Base-by-base conservation (phyloP, 2,113 vertebrate species). In the Dromaius novaehollandiae region DNA sequence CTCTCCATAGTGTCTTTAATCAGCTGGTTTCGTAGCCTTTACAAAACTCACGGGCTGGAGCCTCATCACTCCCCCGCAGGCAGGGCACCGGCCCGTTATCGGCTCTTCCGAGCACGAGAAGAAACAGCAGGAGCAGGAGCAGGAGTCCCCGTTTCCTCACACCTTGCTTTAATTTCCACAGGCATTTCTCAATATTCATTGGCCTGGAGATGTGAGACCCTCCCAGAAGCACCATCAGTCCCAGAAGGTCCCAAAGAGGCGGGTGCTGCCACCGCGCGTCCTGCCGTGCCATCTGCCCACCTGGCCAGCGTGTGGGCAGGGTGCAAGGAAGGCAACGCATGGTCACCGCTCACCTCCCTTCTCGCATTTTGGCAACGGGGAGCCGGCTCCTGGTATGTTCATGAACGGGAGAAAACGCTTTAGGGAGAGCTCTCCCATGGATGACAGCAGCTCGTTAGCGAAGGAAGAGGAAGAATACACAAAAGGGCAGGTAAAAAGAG, bases 311-410 rank as follows among this genome's bases (percentile, higher is more conserved):
- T 38, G 38, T 38, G 38, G 38, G 38, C 38, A 38, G 38, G 38
- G 18, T 36, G 76, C 53, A 46, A 85, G 6, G 28, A 76, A 4
- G n/a, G 79, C n/a, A 63, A 5, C 2, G 8, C 0, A 26, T 13
- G 28, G 7, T 32, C 58, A 68, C 22, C 68, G 63, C 0, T 0
- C 9, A 8, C 55, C 32, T 38, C 74, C 30, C 38, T 53, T 40
- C 38, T 51, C 13, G 18, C 46, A 19, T 48, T 19, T 9, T 9
- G 46, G 44, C 44, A 46, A 38, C 16, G 38, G 34, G 9, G 10
- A 24, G 11, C 80, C 8, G 3, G 2, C 20, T 75, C 51, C 55
- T 24, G 34, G 38, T 1, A 10, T 2, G 22, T 8, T 51, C 56
- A 38, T 10, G 38, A 69, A 0, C 15, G n/a, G 56, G 30, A 92